Evolutionary conservation across 2,888 invertebrate species (phyloP).

Genomic region (Zeuzera pyrina): DNA sequence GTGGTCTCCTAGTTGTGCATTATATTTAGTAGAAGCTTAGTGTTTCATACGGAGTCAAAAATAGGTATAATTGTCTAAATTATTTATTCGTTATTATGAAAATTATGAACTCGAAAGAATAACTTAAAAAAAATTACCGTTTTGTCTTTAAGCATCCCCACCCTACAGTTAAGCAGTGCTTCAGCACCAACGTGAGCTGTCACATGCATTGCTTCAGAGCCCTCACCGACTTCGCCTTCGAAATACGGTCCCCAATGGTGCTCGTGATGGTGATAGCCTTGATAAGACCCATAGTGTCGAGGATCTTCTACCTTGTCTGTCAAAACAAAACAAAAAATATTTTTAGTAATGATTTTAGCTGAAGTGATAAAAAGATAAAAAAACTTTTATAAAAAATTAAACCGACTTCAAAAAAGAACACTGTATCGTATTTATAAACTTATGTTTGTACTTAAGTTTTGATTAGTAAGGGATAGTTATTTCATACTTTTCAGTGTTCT

Average conservation of each 20-base stretch:
- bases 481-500: too few species aligned
- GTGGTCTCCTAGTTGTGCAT: too few species aligned
- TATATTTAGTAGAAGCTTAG: too few species aligned
- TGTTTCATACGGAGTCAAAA: too few species aligned
- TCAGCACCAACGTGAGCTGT: conserved; percentile 77
- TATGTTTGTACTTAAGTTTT: too few species aligned
- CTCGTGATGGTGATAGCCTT: conserved; percentile 77
- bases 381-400: too few species aligned
- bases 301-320: conserved; percentile 60
- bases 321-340: conserved; percentile 8
- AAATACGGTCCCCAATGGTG: conserved; percentile 83
- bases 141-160: conserved; percentile 80
- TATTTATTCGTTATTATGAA: neutral
- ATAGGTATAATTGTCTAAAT: too few species aligned
- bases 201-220: conserved; percentile 71
- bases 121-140: conserved; percentile 61
- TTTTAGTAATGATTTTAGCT: too few species aligned
- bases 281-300: conserved; percentile 55
- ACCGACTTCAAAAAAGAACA: too few species aligned
- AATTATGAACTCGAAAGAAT: neutral
- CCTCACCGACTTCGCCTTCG: conserved; percentile 70
- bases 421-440: too few species aligned
- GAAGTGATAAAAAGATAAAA: too few species aligned
- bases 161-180: conserved; percentile 77
- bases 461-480: too few species aligned